A percentile compares a stretch with the other conserved stretches of the same genome.
phyloP scores from a whole-genome alignment of 2,113 vertebrate species.

The Amphilophus citrinellus region DNA sequence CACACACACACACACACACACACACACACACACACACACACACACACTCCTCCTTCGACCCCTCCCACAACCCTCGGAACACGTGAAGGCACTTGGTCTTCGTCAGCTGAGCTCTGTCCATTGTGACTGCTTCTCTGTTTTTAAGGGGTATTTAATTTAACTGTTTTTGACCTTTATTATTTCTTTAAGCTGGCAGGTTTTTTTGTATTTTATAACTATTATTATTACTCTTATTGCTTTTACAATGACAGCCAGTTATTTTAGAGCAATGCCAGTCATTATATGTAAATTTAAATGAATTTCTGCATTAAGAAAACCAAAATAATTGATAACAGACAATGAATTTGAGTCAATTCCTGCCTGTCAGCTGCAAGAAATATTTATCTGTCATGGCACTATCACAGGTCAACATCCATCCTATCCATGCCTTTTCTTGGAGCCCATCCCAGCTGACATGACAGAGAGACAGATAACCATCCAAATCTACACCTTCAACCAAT shows the following conservation, averaged over 20 bases:
- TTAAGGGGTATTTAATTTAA: not conserved
- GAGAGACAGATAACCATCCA: not conserved
- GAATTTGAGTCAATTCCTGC: not conserved
- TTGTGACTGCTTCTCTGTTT: not conserved
- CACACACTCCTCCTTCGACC: constrained; percentile 42
- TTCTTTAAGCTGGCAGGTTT: not conserved
- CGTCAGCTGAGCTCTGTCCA: not conserved
- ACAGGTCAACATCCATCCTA: not conserved
- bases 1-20: constrained; percentile 29
- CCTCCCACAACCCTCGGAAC: constrained; percentile 41
- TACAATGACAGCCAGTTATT: too few relatives aligned
- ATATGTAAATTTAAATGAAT: not conserved
- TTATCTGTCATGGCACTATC: not conserved
- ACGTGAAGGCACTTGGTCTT: not conserved
- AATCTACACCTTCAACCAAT: not conserved
- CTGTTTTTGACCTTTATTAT: not conserved
- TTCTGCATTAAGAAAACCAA: not conserved
- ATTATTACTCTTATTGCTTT: too few relatives aligned
- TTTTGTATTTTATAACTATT: not conserved
- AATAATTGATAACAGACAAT: too few relatives aligned
- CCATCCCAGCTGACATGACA: not conserved
- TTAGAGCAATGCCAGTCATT: not conserved
- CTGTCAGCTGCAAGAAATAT: not conserved
- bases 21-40: not conserved
- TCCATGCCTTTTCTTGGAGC: not conserved